phyloP scores from a whole-genome alignment of 2,113 vertebrate genomes.

The Platanista minor region DNA sequence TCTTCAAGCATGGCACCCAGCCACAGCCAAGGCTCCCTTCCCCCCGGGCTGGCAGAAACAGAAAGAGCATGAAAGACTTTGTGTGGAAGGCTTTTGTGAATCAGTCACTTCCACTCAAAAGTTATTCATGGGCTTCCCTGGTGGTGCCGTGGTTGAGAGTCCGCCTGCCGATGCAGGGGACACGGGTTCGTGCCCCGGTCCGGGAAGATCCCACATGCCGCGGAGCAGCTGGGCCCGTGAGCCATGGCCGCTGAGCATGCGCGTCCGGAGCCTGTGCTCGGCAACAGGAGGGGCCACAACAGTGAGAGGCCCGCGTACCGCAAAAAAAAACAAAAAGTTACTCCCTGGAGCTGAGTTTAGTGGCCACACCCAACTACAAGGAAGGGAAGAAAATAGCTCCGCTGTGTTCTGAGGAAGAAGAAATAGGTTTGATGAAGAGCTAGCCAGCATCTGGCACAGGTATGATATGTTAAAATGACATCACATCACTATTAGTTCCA shows the following conservation, averaged over 20 bases:
- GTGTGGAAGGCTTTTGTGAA: background rate
- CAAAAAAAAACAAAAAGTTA: no score
- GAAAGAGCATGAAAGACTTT: background rate
- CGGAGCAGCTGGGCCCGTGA: no score
- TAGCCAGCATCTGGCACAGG: background rate
- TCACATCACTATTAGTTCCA: background rate
- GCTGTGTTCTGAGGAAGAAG: background rate
- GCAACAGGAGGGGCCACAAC: no score
- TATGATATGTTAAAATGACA: rapidly evolving
- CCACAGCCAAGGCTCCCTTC: background rate
- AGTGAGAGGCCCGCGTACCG: no score
- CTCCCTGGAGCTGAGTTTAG: background rate
- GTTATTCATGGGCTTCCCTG: no score
- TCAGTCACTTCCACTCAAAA: background rate
- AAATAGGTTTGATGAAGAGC: background rate
- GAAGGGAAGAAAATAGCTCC: background rate
- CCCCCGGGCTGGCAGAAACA: background rate
- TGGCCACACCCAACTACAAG: background rate
- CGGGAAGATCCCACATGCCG: no score
- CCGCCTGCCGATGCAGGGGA: no score
- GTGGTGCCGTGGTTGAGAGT: no score
- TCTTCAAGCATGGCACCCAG: background rate
- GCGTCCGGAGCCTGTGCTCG: no score
- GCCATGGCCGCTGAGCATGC: no score
- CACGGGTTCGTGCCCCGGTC: no score